A percentile compares a stretch with the other conserved stretches of the same genome.
These are phyloP conservation scores for Haplochromis vanheusdeni DNA, from an alignment of 2,113 vertebrate genomes.

Conservation along the genomic window DNA sequence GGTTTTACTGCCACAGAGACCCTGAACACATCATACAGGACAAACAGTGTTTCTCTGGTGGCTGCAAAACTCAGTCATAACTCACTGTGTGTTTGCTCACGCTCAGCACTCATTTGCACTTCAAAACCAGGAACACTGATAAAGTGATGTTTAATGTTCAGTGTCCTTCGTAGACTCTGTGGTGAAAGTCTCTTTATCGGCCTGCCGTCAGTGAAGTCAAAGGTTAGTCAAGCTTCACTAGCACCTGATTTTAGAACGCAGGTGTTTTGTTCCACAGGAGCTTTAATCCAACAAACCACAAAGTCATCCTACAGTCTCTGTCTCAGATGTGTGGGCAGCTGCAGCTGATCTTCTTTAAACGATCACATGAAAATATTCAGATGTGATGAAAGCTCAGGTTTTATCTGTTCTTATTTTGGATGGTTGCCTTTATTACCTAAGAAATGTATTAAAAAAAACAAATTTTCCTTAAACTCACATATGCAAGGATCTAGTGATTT, in stretches of 20 bases:
- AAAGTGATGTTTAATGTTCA: neutral
- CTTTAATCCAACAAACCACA: neutral
- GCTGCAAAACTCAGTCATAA: neutral
- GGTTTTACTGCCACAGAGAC: neutral
- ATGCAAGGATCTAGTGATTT: neutral
- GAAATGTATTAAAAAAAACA: neutral
- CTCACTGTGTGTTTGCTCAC: neutral
- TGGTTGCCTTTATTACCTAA: rapidly evolving
- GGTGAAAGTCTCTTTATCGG: neutral
- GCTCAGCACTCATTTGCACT: rapidly evolving
- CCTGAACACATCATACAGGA: neutral
- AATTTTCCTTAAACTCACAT: neutral
- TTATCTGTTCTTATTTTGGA: neutral
- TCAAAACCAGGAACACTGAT: neutral
- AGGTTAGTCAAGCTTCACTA: neutral
- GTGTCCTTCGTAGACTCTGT: neutral
- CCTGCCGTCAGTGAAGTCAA: neutral
- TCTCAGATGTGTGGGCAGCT: neutral
- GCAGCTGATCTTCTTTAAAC: neutral
- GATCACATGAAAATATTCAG: neutral
- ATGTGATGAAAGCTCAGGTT: neutral
- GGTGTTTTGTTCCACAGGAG: rapidly evolving
- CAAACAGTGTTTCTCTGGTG: neutral
- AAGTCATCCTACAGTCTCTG: neutral
- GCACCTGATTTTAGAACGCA: neutral